A percentile compares a stretch with the other conserved stretches of the same genome.
These are phyloP conservation scores for Lasioglossum calceatum DNA, from an alignment of 2,888 invertebrate species.

Conservation along the genomic window DNA sequence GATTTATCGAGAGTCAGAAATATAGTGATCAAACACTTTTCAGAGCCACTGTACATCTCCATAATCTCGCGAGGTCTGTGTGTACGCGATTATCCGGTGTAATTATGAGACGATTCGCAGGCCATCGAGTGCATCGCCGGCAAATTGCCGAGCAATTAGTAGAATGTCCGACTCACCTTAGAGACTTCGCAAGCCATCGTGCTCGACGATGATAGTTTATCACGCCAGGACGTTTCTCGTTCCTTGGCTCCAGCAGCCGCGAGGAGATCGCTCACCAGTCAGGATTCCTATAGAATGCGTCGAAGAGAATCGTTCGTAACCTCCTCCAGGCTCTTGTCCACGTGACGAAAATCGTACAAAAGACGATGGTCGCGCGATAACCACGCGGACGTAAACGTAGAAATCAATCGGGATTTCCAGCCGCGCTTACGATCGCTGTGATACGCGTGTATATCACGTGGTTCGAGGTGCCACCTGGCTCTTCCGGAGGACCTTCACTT, in stretches of 20 bases:
- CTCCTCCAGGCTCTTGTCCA: neutral
- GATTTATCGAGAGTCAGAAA: neutral
- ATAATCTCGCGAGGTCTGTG: slow-evolving; percentile 1
- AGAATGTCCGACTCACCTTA: slow-evolving; percentile 70
- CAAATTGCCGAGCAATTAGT: slow-evolving; percentile 33
- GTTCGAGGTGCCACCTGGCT: slow-evolving; percentile 31
- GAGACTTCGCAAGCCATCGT: slow-evolving; percentile 75
- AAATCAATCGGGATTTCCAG: slow-evolving; percentile 52
- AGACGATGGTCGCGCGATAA: slow-evolving; percentile 20
- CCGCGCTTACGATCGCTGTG: slow-evolving; percentile 22
- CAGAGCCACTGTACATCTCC: neutral
- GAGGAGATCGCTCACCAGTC: slow-evolving; percentile 41
- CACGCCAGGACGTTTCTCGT: slow-evolving; percentile 70
- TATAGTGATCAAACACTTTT: neutral
- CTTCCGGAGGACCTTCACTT: slow-evolving; percentile 23
- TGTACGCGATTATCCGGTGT: slow-evolving; percentile 10
- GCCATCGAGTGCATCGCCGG: slow-evolving; percentile 29
- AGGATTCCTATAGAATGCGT: slow-evolving; percentile 31
- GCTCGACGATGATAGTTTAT: slow-evolving; percentile 72
- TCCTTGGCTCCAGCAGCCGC: slow-evolving; percentile 35
- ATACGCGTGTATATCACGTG: slow-evolving; percentile 4
- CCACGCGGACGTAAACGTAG: slow-evolving; percentile 34
- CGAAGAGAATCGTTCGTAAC: neutral
- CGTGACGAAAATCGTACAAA: neutral
- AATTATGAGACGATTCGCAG: slow-evolving; percentile 45